phyloP scores from a whole-genome alignment of 2,797 vertebrate species.

The Rhynchotus rufescens region DNA sequence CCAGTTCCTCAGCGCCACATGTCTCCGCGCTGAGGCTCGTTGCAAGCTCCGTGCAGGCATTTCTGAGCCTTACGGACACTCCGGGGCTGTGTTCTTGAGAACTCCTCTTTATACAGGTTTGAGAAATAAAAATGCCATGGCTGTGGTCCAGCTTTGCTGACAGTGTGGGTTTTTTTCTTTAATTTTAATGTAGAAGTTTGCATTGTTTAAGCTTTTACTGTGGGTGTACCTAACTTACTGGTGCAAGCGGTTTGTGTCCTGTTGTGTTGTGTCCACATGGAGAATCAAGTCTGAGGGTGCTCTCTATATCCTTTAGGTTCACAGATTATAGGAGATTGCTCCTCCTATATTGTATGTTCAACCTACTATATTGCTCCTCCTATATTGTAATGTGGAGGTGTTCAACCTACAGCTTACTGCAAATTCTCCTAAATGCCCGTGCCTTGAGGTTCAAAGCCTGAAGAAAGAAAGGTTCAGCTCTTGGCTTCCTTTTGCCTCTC shows the following conservation, averaged over 20 bases:
- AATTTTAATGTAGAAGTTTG: neutral
- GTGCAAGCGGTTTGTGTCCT: neutral
- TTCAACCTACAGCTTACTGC: neutral
- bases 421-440: neutral
- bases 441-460: neutral
- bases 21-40: neutral
- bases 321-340: neutral
- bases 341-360: too few species aligned
- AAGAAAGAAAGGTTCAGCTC: neutral
- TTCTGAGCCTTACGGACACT: too few species aligned
- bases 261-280: fast-evolving
- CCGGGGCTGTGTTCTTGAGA: too few species aligned
- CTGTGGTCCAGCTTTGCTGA: neutral
- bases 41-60: neutral
- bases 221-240: neutral
- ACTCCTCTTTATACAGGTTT: neutral
- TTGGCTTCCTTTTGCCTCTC: neutral
- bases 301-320: neutral
- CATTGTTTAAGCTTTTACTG: neutral
- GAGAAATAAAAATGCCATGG: neutral
- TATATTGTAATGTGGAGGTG: neutral
- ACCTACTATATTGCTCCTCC: too few species aligned
- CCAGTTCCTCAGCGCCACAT: too few species aligned
- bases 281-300: neutral
- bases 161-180: neutral